These are phyloP conservation scores for Elymnias hypermnestra DNA, from an alignment of 1,140 invertebrate species.

Conservation along the genomic window DNA sequence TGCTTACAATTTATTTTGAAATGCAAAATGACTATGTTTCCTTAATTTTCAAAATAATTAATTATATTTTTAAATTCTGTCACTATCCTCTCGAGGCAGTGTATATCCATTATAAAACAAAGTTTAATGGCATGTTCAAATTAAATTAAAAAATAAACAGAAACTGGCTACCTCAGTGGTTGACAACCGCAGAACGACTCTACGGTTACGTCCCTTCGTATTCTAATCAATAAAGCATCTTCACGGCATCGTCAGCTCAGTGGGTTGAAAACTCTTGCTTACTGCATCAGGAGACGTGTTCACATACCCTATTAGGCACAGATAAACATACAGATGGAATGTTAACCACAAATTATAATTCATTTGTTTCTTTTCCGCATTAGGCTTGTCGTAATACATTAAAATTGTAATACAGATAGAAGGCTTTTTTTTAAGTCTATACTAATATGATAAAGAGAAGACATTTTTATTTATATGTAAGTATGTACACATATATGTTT, in stretches of 20 bases:
- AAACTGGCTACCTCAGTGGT: constrained; percentile 16
- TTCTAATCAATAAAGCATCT: constrained; percentile 29
- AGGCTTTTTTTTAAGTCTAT: too few species aligned
- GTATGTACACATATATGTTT: too few species aligned
- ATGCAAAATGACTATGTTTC: too few species aligned
- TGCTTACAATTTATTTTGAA: too few species aligned
- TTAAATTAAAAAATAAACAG: constrained; percentile 9
- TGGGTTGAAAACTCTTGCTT: constrained; percentile 42
- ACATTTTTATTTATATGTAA: too few species aligned
- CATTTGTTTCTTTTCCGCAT: constrained; percentile 18
- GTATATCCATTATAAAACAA: background rate
- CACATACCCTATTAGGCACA: constrained; percentile 63
- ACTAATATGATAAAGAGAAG: too few species aligned
- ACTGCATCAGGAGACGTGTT: constrained; percentile 46
- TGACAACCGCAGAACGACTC: constrained; percentile 39
- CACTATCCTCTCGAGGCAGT: too few species aligned
- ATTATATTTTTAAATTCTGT: too few species aligned
- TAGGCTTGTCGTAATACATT: constrained; percentile 16
- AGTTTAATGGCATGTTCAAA: constrained; percentile 7
- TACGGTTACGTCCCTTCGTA: constrained; percentile 38
- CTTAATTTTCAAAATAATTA: too few species aligned
- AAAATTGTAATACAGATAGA: too few species aligned
- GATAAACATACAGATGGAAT: constrained; percentile 48
- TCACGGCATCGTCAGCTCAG: constrained; percentile 27
- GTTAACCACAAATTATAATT: constrained; percentile 36